Conservation (phyloP, 2,888 invertebrate genomes). For the Archips xylosteana region DNA sequence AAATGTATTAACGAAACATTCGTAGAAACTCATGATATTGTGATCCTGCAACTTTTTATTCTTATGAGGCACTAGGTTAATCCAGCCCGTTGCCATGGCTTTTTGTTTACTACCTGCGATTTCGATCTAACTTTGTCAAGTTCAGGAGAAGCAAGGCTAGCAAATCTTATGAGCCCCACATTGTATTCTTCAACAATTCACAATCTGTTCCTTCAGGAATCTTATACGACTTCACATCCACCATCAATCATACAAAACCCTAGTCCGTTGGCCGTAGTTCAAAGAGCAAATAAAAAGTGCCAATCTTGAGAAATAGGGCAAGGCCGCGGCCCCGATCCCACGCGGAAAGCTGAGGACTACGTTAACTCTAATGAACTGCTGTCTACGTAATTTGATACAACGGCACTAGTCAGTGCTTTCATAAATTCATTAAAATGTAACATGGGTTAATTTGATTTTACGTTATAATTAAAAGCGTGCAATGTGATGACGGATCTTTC, state of each 20-base stretch:
- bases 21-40: too few relatives aligned
- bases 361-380: constrained; percentile 49
- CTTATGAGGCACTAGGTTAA: too few relatives aligned
- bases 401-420: constrained; percentile 22
- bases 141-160: not conserved
- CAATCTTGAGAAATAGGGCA: constrained; percentile 78
- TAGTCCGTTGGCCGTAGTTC: constrained; percentile 64
- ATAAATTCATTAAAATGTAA: constrained; percentile 20
- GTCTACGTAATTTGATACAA: constrained; percentile 38
- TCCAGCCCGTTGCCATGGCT: too few relatives aligned
- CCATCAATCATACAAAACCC: constrained; percentile 57
- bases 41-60: too few relatives aligned
- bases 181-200: not conserved
- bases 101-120: too few relatives aligned
- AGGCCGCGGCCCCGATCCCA: constrained; percentile 77
- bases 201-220: constrained; percentile 1
- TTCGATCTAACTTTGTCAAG: too few relatives aligned
- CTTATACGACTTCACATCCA: not conserved
- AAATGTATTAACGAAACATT: too few relatives aligned
- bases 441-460: constrained; percentile 13
- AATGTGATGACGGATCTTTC: not conserved
- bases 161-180: not conserved
- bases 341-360: constrained; percentile 65
- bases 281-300: constrained; percentile 76
- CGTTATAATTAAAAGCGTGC: not conserved